Evolutionary conservation across 2,888 invertebrate genomes (phyloP).

Genomic region (Alentia gelatinosa): DNA sequence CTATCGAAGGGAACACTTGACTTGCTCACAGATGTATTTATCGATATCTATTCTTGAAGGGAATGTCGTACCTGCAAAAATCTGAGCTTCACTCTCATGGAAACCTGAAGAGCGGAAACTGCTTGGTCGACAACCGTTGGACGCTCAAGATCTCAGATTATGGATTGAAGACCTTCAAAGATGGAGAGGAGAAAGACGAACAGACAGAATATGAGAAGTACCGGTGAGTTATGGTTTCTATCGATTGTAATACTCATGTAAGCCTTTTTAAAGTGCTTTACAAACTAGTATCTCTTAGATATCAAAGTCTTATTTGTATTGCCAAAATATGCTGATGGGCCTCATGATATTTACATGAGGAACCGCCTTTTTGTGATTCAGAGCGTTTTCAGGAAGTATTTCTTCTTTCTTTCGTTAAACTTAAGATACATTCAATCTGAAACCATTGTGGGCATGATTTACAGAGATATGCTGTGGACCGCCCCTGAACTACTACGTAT

Average conservation of each 20-base stretch:
- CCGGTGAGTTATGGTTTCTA: neutral
- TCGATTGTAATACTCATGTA: neutral
- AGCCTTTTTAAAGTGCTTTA: neutral
- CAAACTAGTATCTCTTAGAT: neutral
- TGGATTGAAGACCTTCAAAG: slow-evolving; percentile 55
- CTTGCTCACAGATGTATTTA: too few species aligned
- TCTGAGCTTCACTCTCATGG: slow-evolving; percentile 59
- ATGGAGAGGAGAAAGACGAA: slow-evolving; percentile 53
- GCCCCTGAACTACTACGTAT: slow-evolving; percentile 90
- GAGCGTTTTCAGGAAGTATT: neutral
- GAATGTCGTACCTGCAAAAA: slow-evolving; percentile 63
- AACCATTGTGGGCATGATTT: neutral
- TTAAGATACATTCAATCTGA: too few species aligned
- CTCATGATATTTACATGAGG: too few species aligned
- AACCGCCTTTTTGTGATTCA: neutral
- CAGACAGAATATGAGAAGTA: slow-evolving; percentile 53
- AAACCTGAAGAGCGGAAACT: slow-evolving; percentile 60
- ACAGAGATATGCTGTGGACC: slow-evolving; percentile 70
- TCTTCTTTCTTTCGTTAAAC: neutral
- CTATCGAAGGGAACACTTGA: too few species aligned
- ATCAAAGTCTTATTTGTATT: neutral
- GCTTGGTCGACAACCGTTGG: slow-evolving; percentile 63
- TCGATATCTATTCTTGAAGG: slow-evolving; percentile 57
- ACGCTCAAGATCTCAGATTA: slow-evolving; percentile 62
- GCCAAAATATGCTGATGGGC: neutral